These are phyloP conservation scores for Epinephelus coioides DNA, from an alignment of 2,797 vertebrate genomes.

Conservation along the genomic window DNA sequence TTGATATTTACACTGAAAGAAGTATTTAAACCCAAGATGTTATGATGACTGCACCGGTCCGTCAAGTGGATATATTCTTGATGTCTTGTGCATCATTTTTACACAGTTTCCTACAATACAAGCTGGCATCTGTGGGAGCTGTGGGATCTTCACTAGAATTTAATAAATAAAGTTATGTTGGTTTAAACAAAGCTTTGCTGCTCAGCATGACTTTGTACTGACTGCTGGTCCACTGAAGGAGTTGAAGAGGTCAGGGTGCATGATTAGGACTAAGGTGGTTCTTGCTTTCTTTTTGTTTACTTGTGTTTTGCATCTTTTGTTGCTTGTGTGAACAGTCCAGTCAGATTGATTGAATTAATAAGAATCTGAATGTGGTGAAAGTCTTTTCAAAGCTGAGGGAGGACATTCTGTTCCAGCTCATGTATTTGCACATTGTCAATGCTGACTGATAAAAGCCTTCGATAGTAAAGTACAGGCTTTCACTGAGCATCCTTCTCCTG, in stretches of 20 bases:
- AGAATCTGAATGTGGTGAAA: constrained; percentile 30
- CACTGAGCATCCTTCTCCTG: constrained; percentile 5
- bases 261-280: not conserved
- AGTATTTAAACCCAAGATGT: not conserved
- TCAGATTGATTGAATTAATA: constrained; percentile 13
- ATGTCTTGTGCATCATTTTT: constrained; percentile 5
- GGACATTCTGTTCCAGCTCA: constrained; percentile 51
- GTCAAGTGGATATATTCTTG: constrained; percentile 9
- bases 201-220: not conserved
- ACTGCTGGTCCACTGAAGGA: not conserved
- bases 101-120: not conserved
- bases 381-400: constrained; percentile 12
- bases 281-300: not conserved
- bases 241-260: not conserved
- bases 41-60: not conserved
- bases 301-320: not conserved
- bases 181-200: constrained; percentile 10
- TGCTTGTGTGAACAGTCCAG: constrained; percentile 17
- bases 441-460: constrained; percentile 42
- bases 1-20: constrained; percentile 5
- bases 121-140: constrained; percentile 10
- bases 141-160: not conserved
- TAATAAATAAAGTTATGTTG: not conserved
- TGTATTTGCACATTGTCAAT: constrained; percentile 48
- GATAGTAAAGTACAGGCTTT: constrained; percentile 10